Evolutionary conservation across 2,888 invertebrate genomes (phyloP).

Genomic region (Branchipolynoe longqiensis): DNA sequence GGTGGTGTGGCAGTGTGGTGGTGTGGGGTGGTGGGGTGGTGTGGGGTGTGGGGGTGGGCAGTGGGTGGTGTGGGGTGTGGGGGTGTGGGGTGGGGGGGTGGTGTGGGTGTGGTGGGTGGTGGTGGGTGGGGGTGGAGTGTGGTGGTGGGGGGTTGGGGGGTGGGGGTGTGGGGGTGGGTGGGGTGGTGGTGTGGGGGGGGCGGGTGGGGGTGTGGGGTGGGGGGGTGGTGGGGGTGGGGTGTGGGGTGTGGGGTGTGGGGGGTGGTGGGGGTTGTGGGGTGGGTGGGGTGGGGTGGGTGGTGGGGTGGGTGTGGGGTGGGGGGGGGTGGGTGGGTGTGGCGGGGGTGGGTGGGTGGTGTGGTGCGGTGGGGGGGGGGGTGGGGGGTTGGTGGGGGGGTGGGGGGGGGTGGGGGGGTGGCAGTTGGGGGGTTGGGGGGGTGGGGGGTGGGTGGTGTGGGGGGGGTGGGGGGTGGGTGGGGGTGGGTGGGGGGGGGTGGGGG

Average conservation of each 20-base stretch:
- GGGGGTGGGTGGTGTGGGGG: background rate
- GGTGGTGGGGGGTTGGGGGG: background rate
- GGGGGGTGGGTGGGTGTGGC: background rate
- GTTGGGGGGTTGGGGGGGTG: background rate
- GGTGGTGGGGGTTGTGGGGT: background rate
- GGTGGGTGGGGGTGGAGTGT: background rate
- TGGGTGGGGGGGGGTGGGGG: background rate
- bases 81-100: background rate
- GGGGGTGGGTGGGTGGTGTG: background rate
- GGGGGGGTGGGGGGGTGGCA: background rate
- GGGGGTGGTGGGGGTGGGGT: background rate
- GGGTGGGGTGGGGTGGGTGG: background rate
- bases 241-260: background rate
- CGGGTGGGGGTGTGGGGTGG: background rate
- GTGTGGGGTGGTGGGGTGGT: too few species aligned
- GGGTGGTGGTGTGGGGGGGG: background rate
- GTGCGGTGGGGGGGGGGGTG: background rate
- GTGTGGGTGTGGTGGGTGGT: background rate
- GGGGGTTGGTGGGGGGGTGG: background rate
- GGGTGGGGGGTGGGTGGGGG: background rate
- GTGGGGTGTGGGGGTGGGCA: background rate
- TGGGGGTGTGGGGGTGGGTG: background rate
- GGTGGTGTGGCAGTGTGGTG: too few species aligned
- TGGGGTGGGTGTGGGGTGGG: background rate
- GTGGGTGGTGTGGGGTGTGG: background rate